Evolutionary conservation across 1,140 invertebrate genomes (phyloP), one percentile per base, ranked within the genome.

Genomic region (Hyles vespertilio): DNA sequence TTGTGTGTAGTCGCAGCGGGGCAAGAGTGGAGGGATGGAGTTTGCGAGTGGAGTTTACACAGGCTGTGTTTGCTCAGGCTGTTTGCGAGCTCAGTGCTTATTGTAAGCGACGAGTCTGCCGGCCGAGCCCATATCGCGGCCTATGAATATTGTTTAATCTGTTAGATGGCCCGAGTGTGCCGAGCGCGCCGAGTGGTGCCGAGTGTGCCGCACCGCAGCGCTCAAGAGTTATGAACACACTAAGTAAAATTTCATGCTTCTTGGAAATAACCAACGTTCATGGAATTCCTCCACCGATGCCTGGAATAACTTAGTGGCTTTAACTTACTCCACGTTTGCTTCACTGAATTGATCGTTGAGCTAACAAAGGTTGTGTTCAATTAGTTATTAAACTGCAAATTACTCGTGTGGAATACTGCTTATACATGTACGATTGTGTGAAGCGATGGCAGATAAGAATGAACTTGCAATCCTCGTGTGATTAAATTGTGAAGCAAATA

Each of bases 11-110:
- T 57, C 50, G 54, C 44, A 60, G 47, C 43, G 59, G 63, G 34
- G 36, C 49, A 56, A 56, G 43, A 11, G 49, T 40, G 51, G 61
- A 61, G 63, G 68, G 71, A 56, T 65, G 50, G 70, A 68, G 62
- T 66, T 65, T 63, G 70, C 63, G 53, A 74, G 74, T 81, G 61
- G 53, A 74, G 74, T 81, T 76, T 79, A 67, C 74, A 64, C 71
- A 72, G 75, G 44, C 60, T 60, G 58, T 81, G 71, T 81, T 84
- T 81, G 66, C 73, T 49, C 67, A 71, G 69, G 51, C 63, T 84
- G 81, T 81, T 80, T 79, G 71, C 69, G 52, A 62, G 63, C 53
- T 61, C 70, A 48, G 67, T 72, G 78, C 77, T 79, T 76, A 79
- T 79, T 79, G 74, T 79, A 66, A 63, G 59, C 69, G 57, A 45